Evolutionary conservation across 2,797 vertebrate species (phyloP).

Genomic region (Catamblyrhynchus diadema): DNA sequence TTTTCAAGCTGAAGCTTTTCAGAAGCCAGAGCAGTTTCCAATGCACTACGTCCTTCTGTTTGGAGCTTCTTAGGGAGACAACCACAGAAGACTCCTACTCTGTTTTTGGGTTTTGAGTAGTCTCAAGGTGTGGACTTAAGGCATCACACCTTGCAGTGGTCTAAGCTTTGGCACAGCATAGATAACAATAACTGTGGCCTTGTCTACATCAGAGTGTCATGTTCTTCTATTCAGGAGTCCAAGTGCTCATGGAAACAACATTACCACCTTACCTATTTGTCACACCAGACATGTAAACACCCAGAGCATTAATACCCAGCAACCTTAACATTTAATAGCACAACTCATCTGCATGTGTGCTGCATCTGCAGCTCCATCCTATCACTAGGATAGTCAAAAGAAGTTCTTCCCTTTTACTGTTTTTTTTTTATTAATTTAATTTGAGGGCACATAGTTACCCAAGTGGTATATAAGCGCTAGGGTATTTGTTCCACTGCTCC

Average conservation of each 20-base stretch:
- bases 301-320: neutral
- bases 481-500: neutral
- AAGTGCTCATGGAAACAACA: neutral
- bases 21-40: neutral
- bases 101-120: neutral
- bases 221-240: neutral
- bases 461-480: neutral
- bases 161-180: neutral
- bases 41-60: neutral
- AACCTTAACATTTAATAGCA: neutral
- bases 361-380: neutral
- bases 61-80: neutral
- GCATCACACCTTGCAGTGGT: neutral
- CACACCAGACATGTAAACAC: neutral
- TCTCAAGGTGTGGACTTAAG: neutral
- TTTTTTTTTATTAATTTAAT: neutral
- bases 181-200: neutral
- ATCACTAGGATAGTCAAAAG: neutral
- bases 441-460: neutral
- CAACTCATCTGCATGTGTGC: neutral
- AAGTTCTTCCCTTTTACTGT: neutral
- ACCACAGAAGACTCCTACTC: neutral
- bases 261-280: neutral
- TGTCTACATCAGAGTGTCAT: neutral
- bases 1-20: neutral